These are phyloP conservation scores for Chionomys nivalis DNA, from an alignment of 2,113 vertebrate species.

Conservation along the genomic window DNA sequence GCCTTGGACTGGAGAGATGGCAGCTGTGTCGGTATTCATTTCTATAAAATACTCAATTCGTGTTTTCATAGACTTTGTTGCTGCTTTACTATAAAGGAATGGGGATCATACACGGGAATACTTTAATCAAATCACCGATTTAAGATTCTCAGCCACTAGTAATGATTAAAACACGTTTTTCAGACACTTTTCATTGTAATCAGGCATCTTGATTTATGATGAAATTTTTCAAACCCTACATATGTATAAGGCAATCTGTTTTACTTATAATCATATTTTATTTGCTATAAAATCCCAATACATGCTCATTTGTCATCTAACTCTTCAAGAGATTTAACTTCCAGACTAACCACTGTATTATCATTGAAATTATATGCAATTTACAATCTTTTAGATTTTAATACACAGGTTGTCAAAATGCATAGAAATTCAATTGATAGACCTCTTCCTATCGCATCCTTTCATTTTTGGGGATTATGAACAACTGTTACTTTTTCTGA, in stretches of 20 bases:
- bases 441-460: constrained; percentile 35
- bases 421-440: constrained; percentile 56
- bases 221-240: not conserved
- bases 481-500: constrained; percentile 52
- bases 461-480: constrained; percentile 56
- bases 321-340: constrained; percentile 50
- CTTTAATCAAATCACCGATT: constrained; percentile 51
- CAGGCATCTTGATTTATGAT: constrained; percentile 35
- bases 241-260: constrained; percentile 34
- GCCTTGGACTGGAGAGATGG: not conserved
- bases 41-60: not conserved
- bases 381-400: constrained; percentile 52
- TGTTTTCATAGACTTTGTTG: not conserved
- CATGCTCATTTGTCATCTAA: constrained; percentile 41
- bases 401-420: constrained; percentile 51
- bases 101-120: not conserved
- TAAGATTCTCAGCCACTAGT: constrained; percentile 18
- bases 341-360: constrained; percentile 18
- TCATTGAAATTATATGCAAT: constrained; percentile 46
- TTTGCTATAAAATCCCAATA: constrained; percentile 17
- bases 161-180: constrained; percentile 40
- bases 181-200: not conserved
- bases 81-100: not conserved
- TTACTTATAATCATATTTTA: constrained; percentile 51
- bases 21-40: not conserved